Conservation (phyloP, 2,797 vertebrate species). For the Smutsia temminckii region DNA sequence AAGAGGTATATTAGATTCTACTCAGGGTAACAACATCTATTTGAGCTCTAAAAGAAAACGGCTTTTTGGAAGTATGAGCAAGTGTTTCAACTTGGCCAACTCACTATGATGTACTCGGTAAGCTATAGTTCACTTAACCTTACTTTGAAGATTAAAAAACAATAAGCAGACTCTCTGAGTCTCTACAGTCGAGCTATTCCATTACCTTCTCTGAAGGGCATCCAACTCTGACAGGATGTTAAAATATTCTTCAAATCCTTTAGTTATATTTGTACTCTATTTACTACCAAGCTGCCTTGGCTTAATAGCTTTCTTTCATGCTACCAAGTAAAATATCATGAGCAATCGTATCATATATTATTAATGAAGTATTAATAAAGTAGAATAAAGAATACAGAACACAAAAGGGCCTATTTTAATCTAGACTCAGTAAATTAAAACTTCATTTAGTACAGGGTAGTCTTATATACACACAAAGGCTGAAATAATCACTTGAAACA, state of each 20-base stretch:
- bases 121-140: conserved; percentile 73
- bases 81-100: background rate
- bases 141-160: conserved; percentile 73
- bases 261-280: conserved; percentile 86
- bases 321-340: conserved; percentile 75
- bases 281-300: conserved; percentile 84
- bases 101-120: background rate
- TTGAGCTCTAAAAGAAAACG: background rate
- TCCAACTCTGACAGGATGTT: conserved; percentile 86
- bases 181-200: conserved; percentile 72
- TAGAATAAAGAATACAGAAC: conserved; percentile 32
- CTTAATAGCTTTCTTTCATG: conserved; percentile 84
- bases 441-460: background rate
- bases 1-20: background rate
- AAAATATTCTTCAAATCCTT: conserved; percentile 90
- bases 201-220: conserved; percentile 87
- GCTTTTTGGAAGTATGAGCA: background rate
- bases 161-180: conserved; percentile 72
- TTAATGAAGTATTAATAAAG: background rate
- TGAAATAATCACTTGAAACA: background rate
- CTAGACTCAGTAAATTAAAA: background rate
- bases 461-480: background rate
- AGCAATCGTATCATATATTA: conserved; percentile 27
- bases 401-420: background rate
- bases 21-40: background rate